Percentiles rank a stretch among this genome's conserved stretches.
These are phyloP conservation scores for Drosophila erecta DNA, from an alignment of 1,140 invertebrate genomes.

Conservation along the genomic window DNA sequence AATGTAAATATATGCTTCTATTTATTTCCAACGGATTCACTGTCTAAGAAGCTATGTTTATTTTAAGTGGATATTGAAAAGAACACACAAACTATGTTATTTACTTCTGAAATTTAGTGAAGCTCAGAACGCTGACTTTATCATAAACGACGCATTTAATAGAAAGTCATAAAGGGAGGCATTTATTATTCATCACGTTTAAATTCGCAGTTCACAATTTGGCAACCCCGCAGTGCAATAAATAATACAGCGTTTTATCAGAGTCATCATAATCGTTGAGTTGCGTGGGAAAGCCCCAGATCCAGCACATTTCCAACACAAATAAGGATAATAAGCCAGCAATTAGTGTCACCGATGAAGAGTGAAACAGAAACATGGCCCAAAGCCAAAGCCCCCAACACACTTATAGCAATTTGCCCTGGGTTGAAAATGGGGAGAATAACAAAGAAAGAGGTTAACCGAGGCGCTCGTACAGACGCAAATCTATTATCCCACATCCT, in stretches of 20 bases:
- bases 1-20: background rate
- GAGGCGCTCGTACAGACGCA: conserved; percentile 22
- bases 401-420: conserved; percentile 57
- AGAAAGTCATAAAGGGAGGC: background rate
- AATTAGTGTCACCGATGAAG: conserved; percentile 75
- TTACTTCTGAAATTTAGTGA: background rate
- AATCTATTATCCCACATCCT: conserved; percentile 46
- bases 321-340: conserved; percentile 70
- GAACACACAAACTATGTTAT: background rate
- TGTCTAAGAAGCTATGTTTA: background rate
- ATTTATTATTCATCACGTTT: conserved; percentile 10
- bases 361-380: conserved; percentile 25
- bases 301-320: conserved; percentile 8
- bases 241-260: conserved; percentile 40
- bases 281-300: conserved; percentile 52
- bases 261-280: conserved; percentile 64
- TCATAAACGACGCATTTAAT: background rate
- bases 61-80: background rate
- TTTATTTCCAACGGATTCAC: background rate
- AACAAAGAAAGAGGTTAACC: conserved; percentile 39
- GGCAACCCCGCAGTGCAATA: background rate
- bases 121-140: background rate
- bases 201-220: background rate
- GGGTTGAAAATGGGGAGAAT: background rate
- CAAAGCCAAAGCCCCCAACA: conserved; percentile 21